phyloP scores from a whole-genome alignment of 2,113 vertebrate genomes.

The Azemiops feae region DNA sequence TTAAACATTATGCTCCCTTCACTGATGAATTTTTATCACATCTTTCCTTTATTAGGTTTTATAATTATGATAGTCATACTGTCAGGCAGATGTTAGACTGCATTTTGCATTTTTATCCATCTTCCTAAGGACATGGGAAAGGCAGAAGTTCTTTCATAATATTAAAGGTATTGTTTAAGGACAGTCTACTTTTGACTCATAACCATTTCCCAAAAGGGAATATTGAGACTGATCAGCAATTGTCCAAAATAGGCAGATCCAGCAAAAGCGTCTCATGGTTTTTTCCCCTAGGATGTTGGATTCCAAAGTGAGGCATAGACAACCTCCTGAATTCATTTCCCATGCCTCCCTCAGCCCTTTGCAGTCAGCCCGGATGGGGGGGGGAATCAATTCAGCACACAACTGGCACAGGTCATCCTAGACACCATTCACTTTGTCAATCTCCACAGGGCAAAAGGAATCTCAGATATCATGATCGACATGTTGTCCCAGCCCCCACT shows the following conservation, averaged over 20 bases:
- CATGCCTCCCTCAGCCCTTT: background rate
- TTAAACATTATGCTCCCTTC: background rate
- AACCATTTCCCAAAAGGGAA: background rate
- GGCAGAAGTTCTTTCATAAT: background rate
- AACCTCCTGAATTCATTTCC: background rate
- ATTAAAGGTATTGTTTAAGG: background rate
- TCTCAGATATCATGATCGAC: background rate
- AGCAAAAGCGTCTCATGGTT: background rate
- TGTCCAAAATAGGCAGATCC: background rate
- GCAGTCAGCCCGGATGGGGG: background rate
- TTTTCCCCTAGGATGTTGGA: background rate
- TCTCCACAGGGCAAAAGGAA: background rate
- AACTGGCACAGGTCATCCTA: background rate
- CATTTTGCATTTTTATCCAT: background rate
- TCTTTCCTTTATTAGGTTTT: background rate
- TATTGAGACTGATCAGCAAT: background rate
- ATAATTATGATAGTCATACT: background rate
- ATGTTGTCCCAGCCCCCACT: background rate
- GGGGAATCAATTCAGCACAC: background rate
- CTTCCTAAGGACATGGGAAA: background rate
- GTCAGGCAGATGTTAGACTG: background rate
- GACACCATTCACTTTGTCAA: background rate
- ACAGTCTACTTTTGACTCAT: background rate
- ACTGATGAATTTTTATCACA: background rate
- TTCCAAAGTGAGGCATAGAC: background rate